A percentile compares a stretch with the other conserved stretches of the same genome.
Evolutionary conservation across 92 coral and sea anemone genomes (phyloP).

Genomic region (Porites cylindrica): DNA sequence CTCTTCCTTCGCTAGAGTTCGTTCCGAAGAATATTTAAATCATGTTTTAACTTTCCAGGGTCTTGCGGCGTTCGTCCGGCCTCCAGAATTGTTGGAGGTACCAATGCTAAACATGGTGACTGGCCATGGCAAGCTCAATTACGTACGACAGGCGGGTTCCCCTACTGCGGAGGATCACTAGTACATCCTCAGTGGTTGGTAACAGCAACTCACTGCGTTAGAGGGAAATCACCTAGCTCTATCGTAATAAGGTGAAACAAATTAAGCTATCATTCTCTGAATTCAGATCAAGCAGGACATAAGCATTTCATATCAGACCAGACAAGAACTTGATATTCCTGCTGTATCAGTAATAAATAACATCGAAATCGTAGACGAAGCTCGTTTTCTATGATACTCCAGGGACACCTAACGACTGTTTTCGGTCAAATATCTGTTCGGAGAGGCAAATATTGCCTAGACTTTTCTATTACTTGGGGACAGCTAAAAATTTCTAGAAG

Average conservation of each 20-base stretch:
- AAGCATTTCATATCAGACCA: no score
- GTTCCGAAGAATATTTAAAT: neutral
- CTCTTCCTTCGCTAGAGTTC: neutral
- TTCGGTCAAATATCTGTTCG: no score
- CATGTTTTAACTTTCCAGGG: neutral
- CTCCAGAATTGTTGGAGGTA: constrained; percentile 64
- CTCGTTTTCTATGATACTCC: no score
- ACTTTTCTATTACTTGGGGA: no score
- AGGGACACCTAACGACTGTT: no score
- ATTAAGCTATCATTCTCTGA: no score
- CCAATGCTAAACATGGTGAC: constrained; percentile 44
- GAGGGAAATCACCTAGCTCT: constrained; percentile 31
- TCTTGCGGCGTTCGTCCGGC: constrained; percentile 60
- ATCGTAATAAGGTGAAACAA: constrained; percentile 44
- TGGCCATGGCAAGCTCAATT: constrained; percentile 71
- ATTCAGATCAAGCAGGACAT: no score
- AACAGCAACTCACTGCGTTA: constrained; percentile 64
- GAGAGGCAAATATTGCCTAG: no score
- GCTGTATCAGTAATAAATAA: no score
- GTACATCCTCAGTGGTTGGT: constrained; percentile 40
- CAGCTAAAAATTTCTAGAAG: no score
- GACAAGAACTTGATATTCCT: no score
- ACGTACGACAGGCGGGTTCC: constrained; percentile 43
- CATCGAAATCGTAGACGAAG: no score
- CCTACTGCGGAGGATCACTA: constrained; percentile 65